Evolutionary conservation across 2,113 vertebrate genomes (phyloP), one percentile per base, ranked within the genome.

Genomic region (Carollia perspicillata): DNA sequence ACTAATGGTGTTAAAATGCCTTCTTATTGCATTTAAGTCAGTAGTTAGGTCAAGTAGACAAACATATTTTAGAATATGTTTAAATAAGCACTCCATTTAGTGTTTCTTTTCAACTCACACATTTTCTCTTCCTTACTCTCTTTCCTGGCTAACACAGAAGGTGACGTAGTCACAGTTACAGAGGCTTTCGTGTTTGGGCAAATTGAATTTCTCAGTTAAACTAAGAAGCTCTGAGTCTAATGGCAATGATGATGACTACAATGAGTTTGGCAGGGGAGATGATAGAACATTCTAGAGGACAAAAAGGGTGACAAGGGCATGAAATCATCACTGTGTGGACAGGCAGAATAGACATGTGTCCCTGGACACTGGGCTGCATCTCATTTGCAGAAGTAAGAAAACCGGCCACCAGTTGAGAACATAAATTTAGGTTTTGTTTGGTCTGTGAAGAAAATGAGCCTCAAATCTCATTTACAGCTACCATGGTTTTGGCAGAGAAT

Each of bases 71-170:
- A 98, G 88, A 97, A 72, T 90, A 97, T 96, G 96, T 98, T 98
- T 98, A 98, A 99, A 98, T 98, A 98, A 98, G 96, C 97, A 98
- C 84, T 97, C 88, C 94, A 96, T 98, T 98, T 98, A 98, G 65
- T 93, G 87, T 94, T 97, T 89, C 84, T 47, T 98, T 98, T 81
- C 65, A 97, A 97, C 16, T 49, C 68, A 42, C 22, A 84, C 42
- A 37, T 96, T 98, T 97, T 90, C 71, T 84, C 51, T 96, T 90
- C 23, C 84, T 84, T 94, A 86, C 49, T 37, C 33, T 95, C 66
- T 90, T 90, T 58, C 20, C 6, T 72, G 66, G 49, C 8, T 86
- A 84, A 74, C 69, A 95, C 30, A n/a, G 6, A 89, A 94, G 51
- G 42, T 89, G 49, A 92, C 30, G 37, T 35, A 66, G 28, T 93